phyloP scores from a whole-genome alignment of 2,113 vertebrate genomes.

The Austrofundulus limnaeus region DNA sequence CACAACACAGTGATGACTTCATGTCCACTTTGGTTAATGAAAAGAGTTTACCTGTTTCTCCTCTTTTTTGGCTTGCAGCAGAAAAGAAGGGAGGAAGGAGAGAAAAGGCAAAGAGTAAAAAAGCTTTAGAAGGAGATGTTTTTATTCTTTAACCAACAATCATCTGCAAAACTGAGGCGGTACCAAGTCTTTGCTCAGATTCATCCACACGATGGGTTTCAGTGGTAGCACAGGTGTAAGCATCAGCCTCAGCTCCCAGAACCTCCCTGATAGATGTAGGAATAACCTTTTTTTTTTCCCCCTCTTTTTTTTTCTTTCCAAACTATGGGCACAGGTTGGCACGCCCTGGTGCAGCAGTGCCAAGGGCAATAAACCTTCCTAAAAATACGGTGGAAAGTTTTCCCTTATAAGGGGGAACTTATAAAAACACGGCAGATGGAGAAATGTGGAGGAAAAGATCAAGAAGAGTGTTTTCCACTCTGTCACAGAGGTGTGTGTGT shows the following conservation, averaged over 20 bases:
- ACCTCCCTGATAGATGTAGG: conserved; percentile 51
- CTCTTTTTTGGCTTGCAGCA: conserved; percentile 65
- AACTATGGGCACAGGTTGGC: conserved; percentile 77
- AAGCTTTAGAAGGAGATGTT: conserved; percentile 19
- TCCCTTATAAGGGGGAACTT: conserved; percentile 67
- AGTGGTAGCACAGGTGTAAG: conserved; percentile 72
- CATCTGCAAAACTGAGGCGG: conserved; percentile 45
- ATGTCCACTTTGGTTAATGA: neutral
- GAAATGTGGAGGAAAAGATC: conserved; percentile 60
- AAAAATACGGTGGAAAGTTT: conserved; percentile 82
- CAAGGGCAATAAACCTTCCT: conserved; percentile 81
- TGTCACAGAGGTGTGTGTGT: conserved; percentile 71
- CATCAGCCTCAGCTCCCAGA: conserved; percentile 26
- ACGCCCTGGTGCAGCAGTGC: conserved; percentile 67
- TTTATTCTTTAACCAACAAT: conserved; percentile 25
- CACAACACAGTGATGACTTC: conserved; percentile 17
- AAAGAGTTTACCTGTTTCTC: conserved; percentile 72
- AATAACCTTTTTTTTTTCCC: conserved; percentile 49
- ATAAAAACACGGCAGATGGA: conserved; percentile 75
- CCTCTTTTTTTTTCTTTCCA: conserved; percentile 59
- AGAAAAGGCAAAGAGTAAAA: conserved; percentile 31
- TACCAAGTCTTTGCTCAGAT: conserved; percentile 52
- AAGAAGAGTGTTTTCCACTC: conserved; percentile 74
- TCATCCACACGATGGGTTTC: conserved; percentile 47
- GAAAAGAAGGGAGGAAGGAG: conserved; percentile 33